phyloP scores from a whole-genome alignment of 2,113 vertebrate species.

The Cisticola juncidis region DNA sequence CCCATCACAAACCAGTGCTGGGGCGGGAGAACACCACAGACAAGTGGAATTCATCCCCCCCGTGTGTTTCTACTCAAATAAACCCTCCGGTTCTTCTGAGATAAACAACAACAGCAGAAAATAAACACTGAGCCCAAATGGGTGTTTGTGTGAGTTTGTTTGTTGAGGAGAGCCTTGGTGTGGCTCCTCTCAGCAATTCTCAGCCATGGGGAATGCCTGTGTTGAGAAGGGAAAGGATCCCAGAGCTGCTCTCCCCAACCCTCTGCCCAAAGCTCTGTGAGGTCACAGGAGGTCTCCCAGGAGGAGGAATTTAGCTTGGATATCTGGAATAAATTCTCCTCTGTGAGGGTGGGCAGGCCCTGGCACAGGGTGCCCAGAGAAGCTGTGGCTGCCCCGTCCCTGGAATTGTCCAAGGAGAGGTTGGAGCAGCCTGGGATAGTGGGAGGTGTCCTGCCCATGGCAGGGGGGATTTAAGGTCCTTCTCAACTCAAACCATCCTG shows the following conservation, averaged over 20 bases:
- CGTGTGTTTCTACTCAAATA: neutral
- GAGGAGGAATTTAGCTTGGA: neutral
- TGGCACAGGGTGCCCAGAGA: neutral
- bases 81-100: neutral
- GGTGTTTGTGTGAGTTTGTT: neutral
- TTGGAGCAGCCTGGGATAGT: rapidly evolving
- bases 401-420: neutral
- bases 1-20: neutral
- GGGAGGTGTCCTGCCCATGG: neutral
- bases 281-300: neutral
- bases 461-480: neutral
- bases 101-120: neutral
- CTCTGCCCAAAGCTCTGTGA: neutral
- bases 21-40: neutral
- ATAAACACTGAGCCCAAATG: neutral
- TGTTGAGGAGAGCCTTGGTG: neutral
- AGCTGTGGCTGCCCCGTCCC: neutral
- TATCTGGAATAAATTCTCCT: neutral
- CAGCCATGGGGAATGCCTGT: rapidly evolving
- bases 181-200: rapidly evolving
- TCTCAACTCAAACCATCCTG: neutral
- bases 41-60: slow-evolving; percentile 11
- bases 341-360: neutral
- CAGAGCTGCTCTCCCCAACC: neutral
- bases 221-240: rapidly evolving